Evolutionary conservation across 2,797 vertebrate genomes (phyloP).

Genomic region (Neomorphus geoffroyi): DNA sequence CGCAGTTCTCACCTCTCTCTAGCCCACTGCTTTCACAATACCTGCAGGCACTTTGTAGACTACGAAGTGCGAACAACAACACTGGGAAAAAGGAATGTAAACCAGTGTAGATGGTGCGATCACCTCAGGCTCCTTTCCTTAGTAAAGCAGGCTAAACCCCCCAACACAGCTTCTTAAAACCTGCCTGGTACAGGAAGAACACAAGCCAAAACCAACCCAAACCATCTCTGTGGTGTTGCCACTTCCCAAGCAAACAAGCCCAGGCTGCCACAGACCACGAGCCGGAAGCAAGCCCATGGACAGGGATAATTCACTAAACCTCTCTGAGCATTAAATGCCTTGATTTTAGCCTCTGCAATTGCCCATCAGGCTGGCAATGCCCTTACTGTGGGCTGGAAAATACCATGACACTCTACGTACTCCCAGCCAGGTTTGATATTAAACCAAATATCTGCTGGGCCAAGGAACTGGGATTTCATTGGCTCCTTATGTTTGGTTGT

Average conservation of each 20-base stretch:
- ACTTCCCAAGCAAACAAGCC: neutral
- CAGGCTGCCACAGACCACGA: neutral
- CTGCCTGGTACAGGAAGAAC: neutral
- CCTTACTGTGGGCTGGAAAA: neutral
- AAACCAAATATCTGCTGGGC: neutral
- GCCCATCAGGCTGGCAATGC: neutral
- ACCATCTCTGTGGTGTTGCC: neutral
- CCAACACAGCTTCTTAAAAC: neutral
- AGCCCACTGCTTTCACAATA: neutral
- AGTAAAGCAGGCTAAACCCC: neutral
- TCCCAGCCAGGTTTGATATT: neutral
- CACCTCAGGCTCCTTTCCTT: rapidly evolving
- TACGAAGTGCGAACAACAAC: neutral
- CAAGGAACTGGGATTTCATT: neutral
- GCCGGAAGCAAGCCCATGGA: rapidly evolving
- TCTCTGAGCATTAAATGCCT: neutral
- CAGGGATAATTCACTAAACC: neutral
- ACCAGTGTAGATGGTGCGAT: rapidly evolving
- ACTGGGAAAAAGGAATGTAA: neutral
- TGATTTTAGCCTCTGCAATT: neutral
- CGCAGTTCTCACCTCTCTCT: neutral
- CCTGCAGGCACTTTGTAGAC: neutral
- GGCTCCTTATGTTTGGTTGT: rapidly evolving
- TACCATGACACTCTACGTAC: rapidly evolving
- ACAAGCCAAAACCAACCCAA: neutral